phyloP scores from a whole-genome alignment of 2,797 vertebrate species.

The Clamator glandarius region DNA sequence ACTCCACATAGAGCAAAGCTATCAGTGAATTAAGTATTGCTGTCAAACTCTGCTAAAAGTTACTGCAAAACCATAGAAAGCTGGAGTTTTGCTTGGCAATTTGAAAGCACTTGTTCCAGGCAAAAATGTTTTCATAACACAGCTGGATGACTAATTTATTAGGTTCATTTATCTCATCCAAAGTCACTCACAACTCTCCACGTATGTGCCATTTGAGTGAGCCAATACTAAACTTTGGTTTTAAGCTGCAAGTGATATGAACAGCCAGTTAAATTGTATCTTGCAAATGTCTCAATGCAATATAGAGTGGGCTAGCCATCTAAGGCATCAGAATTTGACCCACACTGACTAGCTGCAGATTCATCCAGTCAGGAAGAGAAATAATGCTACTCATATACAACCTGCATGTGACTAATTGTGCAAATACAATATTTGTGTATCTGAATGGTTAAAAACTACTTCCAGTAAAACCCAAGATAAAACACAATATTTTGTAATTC shows the following conservation, averaged over 20 bases:
- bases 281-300: not conserved
- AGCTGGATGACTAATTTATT: not conserved
- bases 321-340: not conserved
- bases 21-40: not conserved
- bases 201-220: constrained; percentile 4
- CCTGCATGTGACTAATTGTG: not conserved
- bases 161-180: not conserved
- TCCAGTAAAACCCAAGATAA: not conserved
- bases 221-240: constrained; percentile 1
- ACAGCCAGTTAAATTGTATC: not conserved
- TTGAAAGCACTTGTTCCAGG: not conserved
- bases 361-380: not conserved
- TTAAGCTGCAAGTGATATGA: not conserved
- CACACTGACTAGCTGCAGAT: not conserved
- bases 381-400: not conserved
- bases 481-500: not conserved
- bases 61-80: not conserved
- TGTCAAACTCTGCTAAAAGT: not conserved
- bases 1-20: not conserved
- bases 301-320: not conserved
- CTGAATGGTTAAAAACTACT: not conserved
- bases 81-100: not conserved
- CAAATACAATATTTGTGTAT: not conserved
- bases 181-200: not conserved
- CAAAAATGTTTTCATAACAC: not conserved